Percentiles rank a stretch among this genome's conserved stretches.
phyloP scores from a whole-genome alignment of 2,888 invertebrate species.

The Odontothrips loti region DNA sequence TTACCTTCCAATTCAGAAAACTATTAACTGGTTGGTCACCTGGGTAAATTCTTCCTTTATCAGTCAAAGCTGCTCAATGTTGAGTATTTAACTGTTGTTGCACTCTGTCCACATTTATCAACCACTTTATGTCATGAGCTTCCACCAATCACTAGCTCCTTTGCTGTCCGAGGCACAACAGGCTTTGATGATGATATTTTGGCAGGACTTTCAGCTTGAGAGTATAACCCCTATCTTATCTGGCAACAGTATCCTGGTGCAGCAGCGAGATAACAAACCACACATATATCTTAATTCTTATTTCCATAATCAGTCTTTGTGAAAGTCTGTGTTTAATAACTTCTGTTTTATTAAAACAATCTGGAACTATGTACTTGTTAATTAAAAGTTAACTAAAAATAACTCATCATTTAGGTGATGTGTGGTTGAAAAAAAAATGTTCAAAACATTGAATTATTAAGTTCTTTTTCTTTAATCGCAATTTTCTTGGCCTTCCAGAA shows the following conservation, averaged over 20 bases:
- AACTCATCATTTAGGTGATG: background rate
- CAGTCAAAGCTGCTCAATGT: no score
- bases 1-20: background rate
- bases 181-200: slow-evolving; percentile 24
- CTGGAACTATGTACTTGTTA: background rate
- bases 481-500: slow-evolving; percentile 39
- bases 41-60: no score
- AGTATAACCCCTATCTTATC: slow-evolving; percentile 11
- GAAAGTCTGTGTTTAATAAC: background rate
- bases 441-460: background rate
- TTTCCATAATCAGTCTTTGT: background rate
- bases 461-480: no score
- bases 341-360: background rate
- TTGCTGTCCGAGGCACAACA: background rate
- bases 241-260: slow-evolving; percentile 6
- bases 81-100: no score
- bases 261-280: slow-evolving; percentile 11
- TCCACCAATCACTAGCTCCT: background rate
- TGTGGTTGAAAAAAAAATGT: background rate
- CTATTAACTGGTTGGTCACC: no score
- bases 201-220: slow-evolving; percentile 22
- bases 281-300: slow-evolving; percentile 23
- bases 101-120: background rate
- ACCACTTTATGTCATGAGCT: background rate
- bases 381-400: background rate